phyloP scores from a whole-genome alignment of 1,140 invertebrate species.

The Ladona fulva region DNA sequence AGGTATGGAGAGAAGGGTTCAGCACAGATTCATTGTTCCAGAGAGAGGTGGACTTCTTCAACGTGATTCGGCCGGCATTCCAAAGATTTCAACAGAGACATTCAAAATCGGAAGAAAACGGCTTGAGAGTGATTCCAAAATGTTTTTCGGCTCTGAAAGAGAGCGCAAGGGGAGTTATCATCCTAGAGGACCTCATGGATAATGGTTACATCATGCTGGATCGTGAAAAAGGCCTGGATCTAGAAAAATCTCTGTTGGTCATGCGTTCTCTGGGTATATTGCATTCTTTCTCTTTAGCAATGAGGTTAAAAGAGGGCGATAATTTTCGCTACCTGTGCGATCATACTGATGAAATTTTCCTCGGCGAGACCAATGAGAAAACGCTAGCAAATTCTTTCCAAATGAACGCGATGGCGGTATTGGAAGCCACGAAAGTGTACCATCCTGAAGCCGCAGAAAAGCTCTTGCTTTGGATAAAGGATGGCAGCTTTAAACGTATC shows the following conservation, averaged over 20 bases:
- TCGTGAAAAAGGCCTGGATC: neutral
- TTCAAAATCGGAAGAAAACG: neutral
- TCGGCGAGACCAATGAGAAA: neutral
- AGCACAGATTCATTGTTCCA: neutral
- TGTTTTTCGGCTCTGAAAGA: neutral
- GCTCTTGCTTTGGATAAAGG: neutral
- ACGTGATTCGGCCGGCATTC: neutral
- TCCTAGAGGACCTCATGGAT: too few species aligned
- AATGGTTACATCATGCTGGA: too few species aligned
- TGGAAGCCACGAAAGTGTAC: neutral
- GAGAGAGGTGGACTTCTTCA: neutral
- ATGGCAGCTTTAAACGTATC: neutral
- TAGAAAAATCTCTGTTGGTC: neutral
- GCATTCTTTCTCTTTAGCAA: neutral
- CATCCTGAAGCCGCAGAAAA: neutral
- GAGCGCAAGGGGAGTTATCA: too few species aligned
- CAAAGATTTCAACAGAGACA: neutral
- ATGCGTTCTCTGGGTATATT: neutral
- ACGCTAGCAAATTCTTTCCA: neutral
- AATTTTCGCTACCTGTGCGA: too few species aligned
- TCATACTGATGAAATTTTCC: too few species aligned
- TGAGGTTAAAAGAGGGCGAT: neutral
- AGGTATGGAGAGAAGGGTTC: neutral
- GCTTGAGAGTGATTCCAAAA: neutral
- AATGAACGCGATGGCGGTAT: neutral